These are phyloP conservation scores for Polyommatus iphigenia DNA, from an alignment of 2,888 invertebrate genomes.

Conservation along the genomic window DNA sequence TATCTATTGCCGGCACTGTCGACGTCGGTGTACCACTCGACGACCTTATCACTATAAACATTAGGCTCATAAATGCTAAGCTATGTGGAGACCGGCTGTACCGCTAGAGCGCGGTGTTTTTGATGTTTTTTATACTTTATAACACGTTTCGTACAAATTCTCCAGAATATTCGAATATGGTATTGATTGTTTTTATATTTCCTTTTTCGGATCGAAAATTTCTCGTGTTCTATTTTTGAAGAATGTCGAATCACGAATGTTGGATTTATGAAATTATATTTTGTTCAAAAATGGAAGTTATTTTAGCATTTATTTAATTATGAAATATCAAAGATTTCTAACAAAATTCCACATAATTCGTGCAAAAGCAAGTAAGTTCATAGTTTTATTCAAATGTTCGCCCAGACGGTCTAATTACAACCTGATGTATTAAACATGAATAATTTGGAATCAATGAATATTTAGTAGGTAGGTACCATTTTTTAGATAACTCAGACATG, in stretches of 20 bases:
- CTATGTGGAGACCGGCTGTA: constrained; percentile 29
- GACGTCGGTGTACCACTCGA: constrained; percentile 4
- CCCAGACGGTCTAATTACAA: not conserved
- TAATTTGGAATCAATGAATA: constrained; percentile 1
- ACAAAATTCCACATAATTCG: not conserved
- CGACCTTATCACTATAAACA: not conserved
- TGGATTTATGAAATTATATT: constrained; percentile 3
- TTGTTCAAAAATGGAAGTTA: constrained; percentile 3
- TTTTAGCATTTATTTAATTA: constrained; percentile 3
- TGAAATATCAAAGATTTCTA: not conserved
- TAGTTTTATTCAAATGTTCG: not conserved
- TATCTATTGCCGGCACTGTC: constrained; percentile 29
- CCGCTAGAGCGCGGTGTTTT: constrained; percentile 47
- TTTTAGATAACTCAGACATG: not conserved
- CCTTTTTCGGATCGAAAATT: constrained; percentile 14
- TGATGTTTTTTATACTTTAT: constrained; percentile 41
- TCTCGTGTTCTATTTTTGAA: constrained; percentile 29
- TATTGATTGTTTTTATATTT: constrained; percentile 28
- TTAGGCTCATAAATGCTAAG: not conserved
- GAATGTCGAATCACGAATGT: not conserved
- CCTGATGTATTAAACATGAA: not conserved
- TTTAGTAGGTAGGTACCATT: not conserved
- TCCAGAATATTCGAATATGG: constrained; percentile 29
- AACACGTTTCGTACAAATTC: constrained; percentile 29
- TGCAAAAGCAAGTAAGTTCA: not conserved